These are phyloP conservation scores for Sakesphorus luctuosus DNA, from an alignment of 2,113 vertebrate genomes.

Conservation along the genomic window DNA sequence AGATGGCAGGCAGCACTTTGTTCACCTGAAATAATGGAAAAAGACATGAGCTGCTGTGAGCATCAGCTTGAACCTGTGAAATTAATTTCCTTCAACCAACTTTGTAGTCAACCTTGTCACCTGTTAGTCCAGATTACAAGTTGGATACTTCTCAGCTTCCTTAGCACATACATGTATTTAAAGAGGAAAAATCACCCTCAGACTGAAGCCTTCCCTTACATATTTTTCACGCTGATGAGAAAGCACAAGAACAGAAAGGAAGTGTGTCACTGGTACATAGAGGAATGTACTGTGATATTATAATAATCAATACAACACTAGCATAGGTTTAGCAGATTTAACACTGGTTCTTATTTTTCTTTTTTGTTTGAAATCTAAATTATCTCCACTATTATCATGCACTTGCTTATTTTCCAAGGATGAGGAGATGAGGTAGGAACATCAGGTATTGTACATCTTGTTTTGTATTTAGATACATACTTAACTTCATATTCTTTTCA, in stretches of 20 bases:
- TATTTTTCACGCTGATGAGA: not conserved
- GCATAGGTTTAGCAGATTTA: not conserved
- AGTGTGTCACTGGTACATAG: not conserved
- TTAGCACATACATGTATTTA: not conserved
- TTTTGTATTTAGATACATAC: not conserved
- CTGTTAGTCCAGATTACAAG: not conserved
- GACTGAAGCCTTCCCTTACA: not conserved
- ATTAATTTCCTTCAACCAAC: not conserved
- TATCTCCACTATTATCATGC: not conserved
- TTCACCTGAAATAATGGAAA: constrained; percentile 28
- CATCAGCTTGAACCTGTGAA: not conserved
- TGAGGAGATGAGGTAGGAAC: not conserved
- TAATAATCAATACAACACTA: not conserved
- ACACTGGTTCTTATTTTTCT: not conserved
- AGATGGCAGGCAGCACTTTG: not conserved
- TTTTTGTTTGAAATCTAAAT: not conserved
- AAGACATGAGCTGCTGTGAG: not conserved
- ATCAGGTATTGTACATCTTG: not conserved
- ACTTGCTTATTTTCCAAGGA: not conserved
- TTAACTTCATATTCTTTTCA: not conserved
- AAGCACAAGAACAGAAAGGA: not conserved
- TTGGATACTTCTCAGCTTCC: not conserved
- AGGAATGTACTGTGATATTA: not conserved
- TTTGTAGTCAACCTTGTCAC: not conserved
- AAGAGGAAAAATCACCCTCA: not conserved